Percentiles rank a stretch among this genome's conserved stretches.
These are phyloP conservation scores for Patagioenas fasciata DNA, from an alignment of 2,113 vertebrate genomes.

Conservation along the genomic window DNA sequence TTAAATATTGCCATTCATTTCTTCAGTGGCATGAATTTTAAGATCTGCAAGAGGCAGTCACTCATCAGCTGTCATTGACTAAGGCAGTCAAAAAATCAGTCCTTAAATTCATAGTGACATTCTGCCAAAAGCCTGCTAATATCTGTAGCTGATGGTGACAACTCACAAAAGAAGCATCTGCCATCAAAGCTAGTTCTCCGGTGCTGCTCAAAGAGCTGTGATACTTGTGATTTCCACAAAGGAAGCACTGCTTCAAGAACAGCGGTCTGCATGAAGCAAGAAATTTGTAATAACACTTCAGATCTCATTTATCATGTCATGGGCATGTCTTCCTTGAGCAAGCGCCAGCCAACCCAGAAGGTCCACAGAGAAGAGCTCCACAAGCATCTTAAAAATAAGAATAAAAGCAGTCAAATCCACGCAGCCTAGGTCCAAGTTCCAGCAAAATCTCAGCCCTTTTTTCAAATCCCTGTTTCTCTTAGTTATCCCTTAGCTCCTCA, in stretches of 20 bases:
- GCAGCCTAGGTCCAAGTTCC: neutral
- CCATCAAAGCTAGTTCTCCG: neutral
- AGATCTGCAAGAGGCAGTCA: neutral
- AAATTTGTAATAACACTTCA: neutral
- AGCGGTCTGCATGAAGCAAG: neutral
- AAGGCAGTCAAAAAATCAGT: neutral
- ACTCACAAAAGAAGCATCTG: neutral
- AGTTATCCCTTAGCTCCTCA: neutral
- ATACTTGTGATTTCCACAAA: neutral
- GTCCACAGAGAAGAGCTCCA: neutral
- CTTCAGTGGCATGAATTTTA: neutral
- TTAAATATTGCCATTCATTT: neutral
- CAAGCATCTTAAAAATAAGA: neutral
- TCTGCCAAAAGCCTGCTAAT: constrained; percentile 33
- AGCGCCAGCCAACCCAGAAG: neutral
- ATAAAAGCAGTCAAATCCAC: neutral
- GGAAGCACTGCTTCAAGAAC: neutral
- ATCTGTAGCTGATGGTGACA: neutral
- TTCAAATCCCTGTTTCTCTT: neutral
- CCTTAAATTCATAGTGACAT: constrained; percentile 18
- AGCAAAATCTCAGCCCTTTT: neutral
- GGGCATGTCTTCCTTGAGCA: neutral
- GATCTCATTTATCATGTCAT: neutral
- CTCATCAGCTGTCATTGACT: constrained; percentile 22
- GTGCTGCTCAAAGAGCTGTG: neutral